A percentile compares a stretch with the other conserved stretches of the same genome.
Evolutionary conservation across 2,888 invertebrate species (phyloP).

Genomic region (Epinotia demarniana): DNA sequence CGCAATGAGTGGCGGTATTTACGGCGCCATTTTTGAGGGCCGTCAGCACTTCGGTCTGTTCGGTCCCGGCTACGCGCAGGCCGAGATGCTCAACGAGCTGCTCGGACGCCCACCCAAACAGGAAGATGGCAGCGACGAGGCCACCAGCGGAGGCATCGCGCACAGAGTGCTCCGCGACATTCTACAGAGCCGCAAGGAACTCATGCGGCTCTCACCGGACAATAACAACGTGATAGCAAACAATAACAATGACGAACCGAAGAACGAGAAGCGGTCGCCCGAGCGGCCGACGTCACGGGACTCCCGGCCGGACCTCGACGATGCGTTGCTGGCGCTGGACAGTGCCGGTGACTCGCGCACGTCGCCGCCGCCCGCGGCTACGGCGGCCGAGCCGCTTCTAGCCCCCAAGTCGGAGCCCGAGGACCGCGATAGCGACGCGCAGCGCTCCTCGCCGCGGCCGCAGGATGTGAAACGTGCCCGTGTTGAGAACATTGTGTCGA

Average conservation of each 20-base stretch:
- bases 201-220: conserved; percentile 86
- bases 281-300: conserved; percentile 87
- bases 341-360: conserved; percentile 79
- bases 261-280: conserved; percentile 81
- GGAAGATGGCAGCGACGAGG: conserved; percentile 85
- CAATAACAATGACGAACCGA: conserved; percentile 84
- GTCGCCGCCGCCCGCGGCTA: conserved; percentile 84
- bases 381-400: conserved; percentile 82
- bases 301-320: conserved; percentile 86
- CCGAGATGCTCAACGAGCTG: conserved; percentile 96
- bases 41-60: conserved; percentile 93
- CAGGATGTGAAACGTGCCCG: conserved; percentile 95
- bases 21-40: conserved; percentile 94
- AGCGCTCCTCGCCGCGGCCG: conserved; percentile 84
- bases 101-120: conserved; percentile 92
- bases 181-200: conserved; percentile 93
- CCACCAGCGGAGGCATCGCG: conserved; percentile 83
- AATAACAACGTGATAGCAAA: conserved; percentile 85
- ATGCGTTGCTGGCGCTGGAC: conserved; percentile 86
- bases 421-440: conserved; percentile 85
- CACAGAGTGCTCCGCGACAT: conserved; percentile 96
- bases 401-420: conserved; percentile 88
- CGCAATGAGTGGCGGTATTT: conserved; percentile 93
- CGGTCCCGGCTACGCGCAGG: conserved; percentile 93
- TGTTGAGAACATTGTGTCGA: conserved; percentile 97